Percentiles rank a stretch among this genome's conserved stretches.
phyloP scores from a whole-genome alignment of 2,113 vertebrate species.

The Protobothrops mucrosquamatus region DNA sequence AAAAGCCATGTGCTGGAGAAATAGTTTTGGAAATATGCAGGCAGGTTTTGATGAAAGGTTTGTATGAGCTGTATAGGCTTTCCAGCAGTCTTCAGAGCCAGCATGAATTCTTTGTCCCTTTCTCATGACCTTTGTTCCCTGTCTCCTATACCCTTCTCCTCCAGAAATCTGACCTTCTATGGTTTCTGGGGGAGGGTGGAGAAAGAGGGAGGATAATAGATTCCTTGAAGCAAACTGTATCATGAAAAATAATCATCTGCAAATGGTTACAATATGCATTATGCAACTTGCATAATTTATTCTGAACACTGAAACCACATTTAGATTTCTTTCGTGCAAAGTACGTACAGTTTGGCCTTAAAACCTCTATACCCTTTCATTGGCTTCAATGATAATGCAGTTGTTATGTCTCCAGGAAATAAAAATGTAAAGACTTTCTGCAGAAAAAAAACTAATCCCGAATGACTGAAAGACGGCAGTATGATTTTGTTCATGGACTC shows the following conservation, averaged over 20 bases:
- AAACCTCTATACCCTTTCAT: background rate
- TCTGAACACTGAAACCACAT: background rate
- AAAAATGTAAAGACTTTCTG: conserved; percentile 6
- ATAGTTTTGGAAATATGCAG: background rate
- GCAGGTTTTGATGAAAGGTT: conserved; percentile 6
- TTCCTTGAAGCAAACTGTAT: conserved; percentile 7
- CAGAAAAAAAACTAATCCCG: conserved; percentile 9
- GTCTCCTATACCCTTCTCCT: background rate
- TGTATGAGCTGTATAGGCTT: background rate
- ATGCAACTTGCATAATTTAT: background rate
- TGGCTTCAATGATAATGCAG: background rate
- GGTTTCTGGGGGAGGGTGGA: background rate
- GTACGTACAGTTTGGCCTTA: background rate
- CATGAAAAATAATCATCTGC: conserved; percentile 4
- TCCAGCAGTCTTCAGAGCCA: background rate
- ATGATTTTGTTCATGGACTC: conserved; percentile 16
- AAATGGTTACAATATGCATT: conserved; percentile 4
- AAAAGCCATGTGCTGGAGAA: background rate
- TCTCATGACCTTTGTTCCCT: background rate
- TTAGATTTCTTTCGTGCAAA: conserved; percentile 1
- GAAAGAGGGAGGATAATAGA: background rate
- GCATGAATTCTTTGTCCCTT: background rate
- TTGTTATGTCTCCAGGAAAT: conserved; percentile 8
- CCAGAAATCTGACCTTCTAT: background rate
- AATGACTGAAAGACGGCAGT: conserved; percentile 44